Conservation (phyloP, 2,113 vertebrate genomes). For the Brevimyrus niger region DNA sequence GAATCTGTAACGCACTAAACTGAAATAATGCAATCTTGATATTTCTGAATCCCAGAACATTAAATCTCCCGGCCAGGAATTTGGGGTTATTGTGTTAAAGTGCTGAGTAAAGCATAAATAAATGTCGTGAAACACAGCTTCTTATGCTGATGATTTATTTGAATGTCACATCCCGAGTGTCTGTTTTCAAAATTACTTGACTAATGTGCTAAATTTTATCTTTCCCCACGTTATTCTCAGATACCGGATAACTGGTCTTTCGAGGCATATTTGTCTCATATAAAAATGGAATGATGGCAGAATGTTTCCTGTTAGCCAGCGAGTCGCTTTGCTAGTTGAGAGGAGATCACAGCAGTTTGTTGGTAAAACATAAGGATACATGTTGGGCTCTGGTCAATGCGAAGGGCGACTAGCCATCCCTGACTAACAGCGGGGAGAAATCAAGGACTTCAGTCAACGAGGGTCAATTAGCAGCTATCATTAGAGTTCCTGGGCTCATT, state of each 20-base stretch:
- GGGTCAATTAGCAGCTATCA: neutral
- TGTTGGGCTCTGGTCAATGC: neutral
- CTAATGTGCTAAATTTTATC: neutral
- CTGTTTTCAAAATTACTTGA: neutral
- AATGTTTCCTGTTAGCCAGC: neutral
- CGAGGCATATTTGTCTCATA: neutral
- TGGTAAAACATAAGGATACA: neutral
- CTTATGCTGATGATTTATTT: neutral
- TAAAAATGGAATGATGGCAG: neutral
- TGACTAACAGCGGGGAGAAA: neutral
- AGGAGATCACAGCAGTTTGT: neutral
- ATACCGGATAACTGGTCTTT: neutral
- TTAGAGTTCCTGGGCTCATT: neutral
- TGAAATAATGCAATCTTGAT: conserved; percentile 9
- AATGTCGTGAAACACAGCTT: neutral
- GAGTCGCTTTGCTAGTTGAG: neutral
- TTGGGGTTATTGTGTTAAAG: neutral
- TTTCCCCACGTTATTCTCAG: neutral
- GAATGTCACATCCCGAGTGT: neutral
- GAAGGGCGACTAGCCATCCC: neutral
- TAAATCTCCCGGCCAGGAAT: neutral
- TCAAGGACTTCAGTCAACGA: neutral
- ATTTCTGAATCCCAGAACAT: neutral
- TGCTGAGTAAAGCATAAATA: neutral
- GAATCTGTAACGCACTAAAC: neutral